Conservation (phyloP, 2,113 vertebrate genomes). For the Fulica atra region DNA sequence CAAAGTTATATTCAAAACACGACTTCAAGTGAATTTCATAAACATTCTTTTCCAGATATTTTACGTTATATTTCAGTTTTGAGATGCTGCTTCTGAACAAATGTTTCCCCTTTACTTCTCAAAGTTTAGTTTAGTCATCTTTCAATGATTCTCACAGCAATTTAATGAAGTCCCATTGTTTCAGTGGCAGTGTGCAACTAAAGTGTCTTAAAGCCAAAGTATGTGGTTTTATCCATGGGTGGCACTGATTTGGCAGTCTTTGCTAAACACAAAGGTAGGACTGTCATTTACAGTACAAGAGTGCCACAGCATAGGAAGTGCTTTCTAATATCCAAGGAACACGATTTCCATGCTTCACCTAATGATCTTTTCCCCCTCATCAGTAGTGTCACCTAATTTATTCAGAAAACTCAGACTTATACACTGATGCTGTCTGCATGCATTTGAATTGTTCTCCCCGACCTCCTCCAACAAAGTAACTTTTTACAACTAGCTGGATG, state of each 20-base stretch:
- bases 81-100: neutral
- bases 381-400: neutral
- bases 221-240: neutral
- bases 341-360: neutral
- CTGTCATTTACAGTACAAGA: neutral
- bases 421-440: neutral
- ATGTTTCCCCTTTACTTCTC: neutral
- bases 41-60: neutral
- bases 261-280: neutral
- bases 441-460: neutral
- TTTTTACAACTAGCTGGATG: neutral
- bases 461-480: neutral
- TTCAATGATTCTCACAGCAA: neutral
- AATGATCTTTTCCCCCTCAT: neutral
- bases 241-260: accelerated
- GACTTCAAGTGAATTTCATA: neutral
- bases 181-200: neutral
- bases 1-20: neutral
- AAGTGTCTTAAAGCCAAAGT: neutral
- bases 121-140: neutral
- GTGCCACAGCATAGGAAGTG: neutral
- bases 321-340: neutral
- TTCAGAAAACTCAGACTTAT: neutral
- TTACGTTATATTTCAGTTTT: neutral
- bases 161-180: neutral